Evolutionary conservation across 2,113 vertebrate genomes (phyloP).

Genomic region (Caracal caracal): DNA sequence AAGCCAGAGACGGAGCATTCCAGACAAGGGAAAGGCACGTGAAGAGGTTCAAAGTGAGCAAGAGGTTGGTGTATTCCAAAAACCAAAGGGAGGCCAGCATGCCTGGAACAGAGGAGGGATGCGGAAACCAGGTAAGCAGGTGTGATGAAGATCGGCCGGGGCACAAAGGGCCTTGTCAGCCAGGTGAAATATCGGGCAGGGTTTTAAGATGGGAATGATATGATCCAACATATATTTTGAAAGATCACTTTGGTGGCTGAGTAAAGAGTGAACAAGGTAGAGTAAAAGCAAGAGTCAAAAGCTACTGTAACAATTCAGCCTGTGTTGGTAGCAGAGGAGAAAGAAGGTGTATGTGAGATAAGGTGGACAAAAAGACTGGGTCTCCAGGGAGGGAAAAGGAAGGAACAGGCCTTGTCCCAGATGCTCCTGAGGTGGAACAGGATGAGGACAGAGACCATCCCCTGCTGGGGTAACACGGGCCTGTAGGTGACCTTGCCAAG

Average conservation of each 20-base stretch:
- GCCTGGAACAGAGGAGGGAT: not conserved
- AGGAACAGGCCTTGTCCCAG: not conserved
- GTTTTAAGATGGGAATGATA: not conserved
- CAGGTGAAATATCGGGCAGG: not conserved
- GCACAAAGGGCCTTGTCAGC: not conserved
- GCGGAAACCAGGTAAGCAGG: not conserved
- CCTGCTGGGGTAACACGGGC: rapidly evolving
- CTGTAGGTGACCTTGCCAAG: not conserved
- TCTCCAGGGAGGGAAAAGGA: not conserved
- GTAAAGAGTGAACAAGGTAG: not conserved
- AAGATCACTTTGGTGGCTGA: not conserved
- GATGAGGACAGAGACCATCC: not conserved
- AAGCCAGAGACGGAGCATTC: not conserved
- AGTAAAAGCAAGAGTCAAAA: not conserved
- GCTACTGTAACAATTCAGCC: not conserved
- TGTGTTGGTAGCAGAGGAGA: not conserved
- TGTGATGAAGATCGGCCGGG: not conserved
- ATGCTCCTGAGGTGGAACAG: not conserved
- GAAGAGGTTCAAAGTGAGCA: not conserved
- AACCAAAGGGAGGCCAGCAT: not conserved
- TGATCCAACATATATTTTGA: not conserved
- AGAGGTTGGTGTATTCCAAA: not conserved
- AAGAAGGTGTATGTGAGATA: not conserved
- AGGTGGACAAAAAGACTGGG: not conserved
- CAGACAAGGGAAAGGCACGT: not conserved